These are phyloP conservation scores for Tenebrosternarchus preto DNA, from an alignment of 2,113 vertebrate species.

Conservation along the genomic window DNA sequence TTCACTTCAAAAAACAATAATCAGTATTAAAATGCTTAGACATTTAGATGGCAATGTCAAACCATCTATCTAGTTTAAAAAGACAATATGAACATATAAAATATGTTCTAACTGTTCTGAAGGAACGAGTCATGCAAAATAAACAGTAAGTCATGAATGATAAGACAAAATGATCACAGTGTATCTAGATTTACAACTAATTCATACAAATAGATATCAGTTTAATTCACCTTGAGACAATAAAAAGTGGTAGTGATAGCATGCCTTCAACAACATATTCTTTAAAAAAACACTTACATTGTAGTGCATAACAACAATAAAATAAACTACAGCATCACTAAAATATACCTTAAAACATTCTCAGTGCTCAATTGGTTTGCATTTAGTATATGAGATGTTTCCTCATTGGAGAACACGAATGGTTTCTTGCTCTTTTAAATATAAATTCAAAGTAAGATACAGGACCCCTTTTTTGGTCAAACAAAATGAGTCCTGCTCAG, in stretches of 20 bases:
- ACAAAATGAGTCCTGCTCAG: slow-evolving; percentile 29
- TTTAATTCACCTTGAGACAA: slow-evolving; percentile 58
- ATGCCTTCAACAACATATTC: slow-evolving; percentile 54
- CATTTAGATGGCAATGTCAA: background rate
- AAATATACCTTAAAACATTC: slow-evolving; percentile 55
- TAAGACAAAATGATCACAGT: slow-evolving; percentile 68
- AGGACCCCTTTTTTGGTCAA: slow-evolving; percentile 22
- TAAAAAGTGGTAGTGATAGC: slow-evolving; percentile 43
- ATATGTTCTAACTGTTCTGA: background rate
- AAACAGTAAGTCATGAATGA: slow-evolving; percentile 24
- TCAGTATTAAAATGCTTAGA: background rate
- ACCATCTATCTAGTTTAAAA: too few relatives aligned
- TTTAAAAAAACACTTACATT: slow-evolving; percentile 52
- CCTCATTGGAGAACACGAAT: slow-evolving; percentile 19
- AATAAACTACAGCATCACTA: slow-evolving; percentile 42
- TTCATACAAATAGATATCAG: slow-evolving; percentile 58
- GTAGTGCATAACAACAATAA: slow-evolving; percentile 71
- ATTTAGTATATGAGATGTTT: slow-evolving; percentile 36
- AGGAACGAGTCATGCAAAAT: background rate
- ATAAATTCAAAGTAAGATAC: slow-evolving; percentile 1
- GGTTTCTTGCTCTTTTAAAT: slow-evolving; percentile 37
- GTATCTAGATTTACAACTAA: slow-evolving; percentile 59
- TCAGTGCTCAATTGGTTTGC: slow-evolving; percentile 68
- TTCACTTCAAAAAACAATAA: slow-evolving; percentile 7
- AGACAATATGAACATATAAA: background rate